Evolutionary conservation across 1,140 invertebrate genomes (phyloP).

Genomic region (Leptopilina clavipes): DNA sequence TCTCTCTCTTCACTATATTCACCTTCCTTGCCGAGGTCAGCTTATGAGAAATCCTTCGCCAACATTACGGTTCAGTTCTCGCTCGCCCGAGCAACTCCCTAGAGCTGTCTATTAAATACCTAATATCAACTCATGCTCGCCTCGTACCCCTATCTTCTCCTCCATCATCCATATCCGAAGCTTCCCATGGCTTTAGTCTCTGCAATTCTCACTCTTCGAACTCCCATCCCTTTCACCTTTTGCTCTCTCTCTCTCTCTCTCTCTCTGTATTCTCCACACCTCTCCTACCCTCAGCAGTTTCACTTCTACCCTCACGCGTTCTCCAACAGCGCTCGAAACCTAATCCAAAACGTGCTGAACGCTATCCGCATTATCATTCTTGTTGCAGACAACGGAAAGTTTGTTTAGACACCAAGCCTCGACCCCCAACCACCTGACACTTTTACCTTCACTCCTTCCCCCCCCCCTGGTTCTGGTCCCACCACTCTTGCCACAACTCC

Average conservation of each 20-base stretch:
- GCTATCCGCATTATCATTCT: conserved; percentile 67
- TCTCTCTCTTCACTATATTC: conserved; percentile 49
- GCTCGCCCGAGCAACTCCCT: conserved; percentile 58
- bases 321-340: conserved; percentile 49
- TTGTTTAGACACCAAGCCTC: conserved; percentile 54
- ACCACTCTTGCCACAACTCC: too few relatives aligned
- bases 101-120: conserved; percentile 69
- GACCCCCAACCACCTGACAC: conserved; percentile 41
- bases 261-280: conserved; percentile 20
- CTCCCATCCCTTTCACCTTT: conserved; percentile 25
- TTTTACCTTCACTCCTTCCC: not conserved
- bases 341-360: conserved; percentile 60
- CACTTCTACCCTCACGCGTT: conserved; percentile 18
- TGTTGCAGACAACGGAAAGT: conserved; percentile 65
- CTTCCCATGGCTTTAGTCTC: conserved; percentile 37
- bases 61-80: conserved; percentile 65
- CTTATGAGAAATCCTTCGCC: conserved; percentile 69
- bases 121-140: conserved; percentile 66
- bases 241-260: not conserved
- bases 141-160: conserved; percentile 22
- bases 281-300: conserved; percentile 30
- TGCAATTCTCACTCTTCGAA: not conserved
- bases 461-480: not conserved
- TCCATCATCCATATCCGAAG: conserved; percentile 29
- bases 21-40: conserved; percentile 56